These are phyloP conservation scores for Drosophila nannoptera DNA, from an alignment of 1,140 invertebrate genomes.

Conservation along the genomic window DNA sequence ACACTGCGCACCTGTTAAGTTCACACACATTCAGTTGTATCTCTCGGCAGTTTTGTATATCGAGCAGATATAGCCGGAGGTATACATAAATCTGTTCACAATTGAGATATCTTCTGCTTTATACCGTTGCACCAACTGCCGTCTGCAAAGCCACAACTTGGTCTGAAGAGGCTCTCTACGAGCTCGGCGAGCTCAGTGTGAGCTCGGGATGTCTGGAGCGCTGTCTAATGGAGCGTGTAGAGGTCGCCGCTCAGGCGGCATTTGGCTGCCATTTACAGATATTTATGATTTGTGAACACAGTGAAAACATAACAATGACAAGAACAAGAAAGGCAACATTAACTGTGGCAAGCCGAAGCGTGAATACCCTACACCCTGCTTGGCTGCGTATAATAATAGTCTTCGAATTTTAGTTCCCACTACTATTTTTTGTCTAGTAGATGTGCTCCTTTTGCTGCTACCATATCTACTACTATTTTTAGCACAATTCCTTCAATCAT, in stretches of 20 bases:
- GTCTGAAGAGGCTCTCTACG: constrained; percentile 59
- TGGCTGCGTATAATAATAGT: background rate
- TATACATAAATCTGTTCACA: too few relatives aligned
- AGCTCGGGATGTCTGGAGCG: constrained; percentile 31
- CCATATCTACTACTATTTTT: too few relatives aligned
- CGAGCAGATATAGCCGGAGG: background rate
- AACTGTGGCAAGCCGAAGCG: background rate
- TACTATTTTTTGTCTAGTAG: too few relatives aligned
- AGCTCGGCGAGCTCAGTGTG: constrained; percentile 23
- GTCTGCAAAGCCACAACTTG: constrained; percentile 64
- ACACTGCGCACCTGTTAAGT: constrained; percentile 30
- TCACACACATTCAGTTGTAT: background rate
- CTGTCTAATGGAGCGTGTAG: constrained; percentile 64
- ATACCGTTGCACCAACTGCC: constrained; percentile 61
- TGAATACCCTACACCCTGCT: background rate
- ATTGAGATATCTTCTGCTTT: constrained; percentile 43
- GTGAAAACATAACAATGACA: constrained; percentile 13
- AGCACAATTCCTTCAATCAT: too few relatives aligned
- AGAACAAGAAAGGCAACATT: constrained; percentile 3
- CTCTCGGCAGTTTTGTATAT: constrained; percentile 17
- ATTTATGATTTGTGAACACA: constrained; percentile 74
- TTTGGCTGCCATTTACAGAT: constrained; percentile 67
- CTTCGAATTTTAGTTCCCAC: too few relatives aligned
- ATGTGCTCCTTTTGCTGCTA: too few relatives aligned
- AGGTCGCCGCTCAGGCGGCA: constrained; percentile 39